Conservation (phyloP, 2,113 vertebrate species). For the Rousettus leschenaultii region DNA sequence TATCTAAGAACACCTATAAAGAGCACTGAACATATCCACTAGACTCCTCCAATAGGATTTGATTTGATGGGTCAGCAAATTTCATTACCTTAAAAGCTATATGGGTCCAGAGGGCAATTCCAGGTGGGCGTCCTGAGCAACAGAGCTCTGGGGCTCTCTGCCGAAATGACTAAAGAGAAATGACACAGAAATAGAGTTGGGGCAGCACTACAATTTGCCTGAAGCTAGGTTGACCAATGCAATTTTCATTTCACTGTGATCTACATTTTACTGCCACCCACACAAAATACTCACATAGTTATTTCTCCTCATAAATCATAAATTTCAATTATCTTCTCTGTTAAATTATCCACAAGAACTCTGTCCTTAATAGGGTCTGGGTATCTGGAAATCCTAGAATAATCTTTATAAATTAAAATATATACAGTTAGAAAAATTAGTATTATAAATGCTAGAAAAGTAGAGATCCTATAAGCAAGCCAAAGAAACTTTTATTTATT, state of each 20-base stretch:
- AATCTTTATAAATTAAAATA: conserved; percentile 30
- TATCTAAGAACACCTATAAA: background rate
- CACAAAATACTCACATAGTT: background rate
- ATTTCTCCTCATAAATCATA: background rate
- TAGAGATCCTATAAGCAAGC: background rate
- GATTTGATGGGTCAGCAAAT: background rate
- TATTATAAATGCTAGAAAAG: conserved; percentile 1
- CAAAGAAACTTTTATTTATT: conserved; percentile 63
- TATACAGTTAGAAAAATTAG: background rate
- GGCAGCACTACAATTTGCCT: background rate
- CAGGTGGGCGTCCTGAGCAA: background rate
- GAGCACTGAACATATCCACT: background rate
- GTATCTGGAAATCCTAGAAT: background rate
- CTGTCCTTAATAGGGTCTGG: background rate
- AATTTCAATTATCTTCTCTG: background rate
- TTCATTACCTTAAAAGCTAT: background rate
- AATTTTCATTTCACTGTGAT: background rate
- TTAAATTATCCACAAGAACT: conserved; percentile 22
- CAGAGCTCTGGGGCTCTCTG: background rate
- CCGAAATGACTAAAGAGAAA: background rate
- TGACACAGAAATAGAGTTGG: background rate
- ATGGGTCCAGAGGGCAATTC: background rate
- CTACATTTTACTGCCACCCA: background rate
- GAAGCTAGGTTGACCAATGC: background rate
- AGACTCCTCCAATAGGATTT: background rate